Evolutionary conservation across 2,113 vertebrate genomes (phyloP), one percentile per base, ranked within the genome.

Genomic region (Poeciliopsis turrubarensis): DNA sequence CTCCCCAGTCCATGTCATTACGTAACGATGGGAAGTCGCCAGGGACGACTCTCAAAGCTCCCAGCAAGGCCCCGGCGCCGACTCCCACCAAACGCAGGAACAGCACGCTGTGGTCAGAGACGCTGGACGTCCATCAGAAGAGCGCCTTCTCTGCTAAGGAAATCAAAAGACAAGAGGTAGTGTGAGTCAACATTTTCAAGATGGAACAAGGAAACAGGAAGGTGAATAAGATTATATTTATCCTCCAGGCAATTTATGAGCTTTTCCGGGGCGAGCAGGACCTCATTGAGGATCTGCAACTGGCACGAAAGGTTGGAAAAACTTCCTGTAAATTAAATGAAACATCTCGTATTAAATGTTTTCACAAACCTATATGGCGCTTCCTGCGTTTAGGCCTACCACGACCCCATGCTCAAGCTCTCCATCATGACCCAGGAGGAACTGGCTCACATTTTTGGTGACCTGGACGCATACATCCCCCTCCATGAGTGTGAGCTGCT

Each of bases 331-430:
- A 61, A 68, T 66, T 60, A 13, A 62, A 7, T 3, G 1, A 44
- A n/a, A 68, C 5, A 1, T 31, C 3, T 4, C 8, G 61, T 72
- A 5, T 27, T 54, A 51, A 29, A n/a, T 30, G 29, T 29, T 9
- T 26, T 60, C 66, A 34, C 69, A 26, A 29, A 75, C 12, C 76
- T 5, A n/a, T 41, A 2, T n/a, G 65, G 57, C 19, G 14, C 73
- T 65, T 26, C 25, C 63, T 5, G 8, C 39, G 2, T 72, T 29
- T 34, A 99, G 97, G 98, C 97, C 11, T 99, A 99, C 82, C 97
- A 99, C 3, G 97, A 99, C 47, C 97, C 98, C 0, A 99, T 99
- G 98, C 92, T 99, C 77, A 99, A 99, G 85, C 94, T 99, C 29
- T 96, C 95, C 17, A 98, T 99, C 87, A 98, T 99, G 96, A 97